A percentile compares a stretch with the other conserved stretches of the same genome.
Evolutionary conservation across 2,888 invertebrate species (phyloP).

Genomic region (Plutella xylostella): DNA sequence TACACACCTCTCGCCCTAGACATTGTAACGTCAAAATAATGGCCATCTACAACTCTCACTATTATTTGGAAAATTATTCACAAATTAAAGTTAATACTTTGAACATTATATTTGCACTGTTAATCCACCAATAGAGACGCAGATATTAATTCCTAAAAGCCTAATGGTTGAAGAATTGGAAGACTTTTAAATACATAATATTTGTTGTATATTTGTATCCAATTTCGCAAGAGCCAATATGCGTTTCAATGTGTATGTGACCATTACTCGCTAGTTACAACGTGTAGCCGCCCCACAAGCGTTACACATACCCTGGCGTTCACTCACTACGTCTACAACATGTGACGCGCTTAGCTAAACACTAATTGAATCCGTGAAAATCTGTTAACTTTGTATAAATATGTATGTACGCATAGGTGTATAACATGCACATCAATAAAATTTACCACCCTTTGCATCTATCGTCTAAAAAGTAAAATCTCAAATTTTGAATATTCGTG

Average conservation of each 20-base stretch:
- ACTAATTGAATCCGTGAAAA: constrained; percentile 8
- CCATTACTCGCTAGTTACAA: constrained; percentile 33
- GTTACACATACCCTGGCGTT: constrained; percentile 6
- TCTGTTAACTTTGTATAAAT: constrained; percentile 8
- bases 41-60: constrained; percentile 32
- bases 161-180: constrained; percentile 6
- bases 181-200: constrained; percentile 10
- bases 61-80: neutral
- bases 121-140: neutral
- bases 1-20: neutral
- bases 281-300: constrained; percentile 20
- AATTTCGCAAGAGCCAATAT: constrained; percentile 1
- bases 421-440: constrained; percentile 1
- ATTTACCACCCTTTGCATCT: neutral
- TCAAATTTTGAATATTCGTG: constrained; percentile 58
- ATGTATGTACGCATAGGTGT: neutral
- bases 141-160: neutral
- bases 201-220: too few species aligned
- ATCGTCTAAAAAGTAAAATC: constrained; percentile 20
- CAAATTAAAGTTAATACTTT: constrained; percentile 14
- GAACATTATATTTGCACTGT: neutral
- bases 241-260: constrained; percentile 27
- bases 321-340: neutral
- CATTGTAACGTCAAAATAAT: constrained; percentile 31
- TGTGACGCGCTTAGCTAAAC: constrained; percentile 7